These are phyloP conservation scores for Octodon degus DNA, from an alignment of 2,113 vertebrate species.

Conservation along the genomic window DNA sequence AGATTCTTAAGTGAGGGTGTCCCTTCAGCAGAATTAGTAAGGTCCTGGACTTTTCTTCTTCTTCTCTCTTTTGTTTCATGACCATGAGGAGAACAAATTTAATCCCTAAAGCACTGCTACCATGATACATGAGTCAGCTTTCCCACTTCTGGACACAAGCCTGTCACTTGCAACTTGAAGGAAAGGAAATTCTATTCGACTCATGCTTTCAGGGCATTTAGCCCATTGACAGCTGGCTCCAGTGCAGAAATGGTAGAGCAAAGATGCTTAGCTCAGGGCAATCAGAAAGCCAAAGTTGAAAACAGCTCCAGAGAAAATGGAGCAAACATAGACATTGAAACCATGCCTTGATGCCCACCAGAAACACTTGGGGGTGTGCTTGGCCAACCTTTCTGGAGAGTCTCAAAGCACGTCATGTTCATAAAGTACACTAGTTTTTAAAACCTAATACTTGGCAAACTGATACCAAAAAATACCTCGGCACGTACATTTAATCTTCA, in stretches of 20 bases:
- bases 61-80: neutral
- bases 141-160: neutral
- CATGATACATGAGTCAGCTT: neutral
- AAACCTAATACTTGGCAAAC: neutral
- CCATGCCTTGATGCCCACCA: neutral
- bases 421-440: neutral
- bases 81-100: neutral
- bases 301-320: neutral
- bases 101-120: rapidly evolving
- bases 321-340: neutral
- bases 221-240: neutral
- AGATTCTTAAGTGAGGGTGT: neutral
- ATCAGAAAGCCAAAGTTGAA: neutral
- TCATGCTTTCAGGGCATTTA: neutral
- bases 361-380: neutral
- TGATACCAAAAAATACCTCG: neutral
- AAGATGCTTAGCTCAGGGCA: neutral
- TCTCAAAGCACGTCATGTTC: neutral
- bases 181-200: neutral
- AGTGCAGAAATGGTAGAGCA: neutral
- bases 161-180: neutral
- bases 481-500: neutral
- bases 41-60: neutral
- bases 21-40: rapidly evolving
- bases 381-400: neutral